Base-by-base conservation (phyloP, 2,797 vertebrate genomes). In the Lepilemur septentrionalis region DNA sequence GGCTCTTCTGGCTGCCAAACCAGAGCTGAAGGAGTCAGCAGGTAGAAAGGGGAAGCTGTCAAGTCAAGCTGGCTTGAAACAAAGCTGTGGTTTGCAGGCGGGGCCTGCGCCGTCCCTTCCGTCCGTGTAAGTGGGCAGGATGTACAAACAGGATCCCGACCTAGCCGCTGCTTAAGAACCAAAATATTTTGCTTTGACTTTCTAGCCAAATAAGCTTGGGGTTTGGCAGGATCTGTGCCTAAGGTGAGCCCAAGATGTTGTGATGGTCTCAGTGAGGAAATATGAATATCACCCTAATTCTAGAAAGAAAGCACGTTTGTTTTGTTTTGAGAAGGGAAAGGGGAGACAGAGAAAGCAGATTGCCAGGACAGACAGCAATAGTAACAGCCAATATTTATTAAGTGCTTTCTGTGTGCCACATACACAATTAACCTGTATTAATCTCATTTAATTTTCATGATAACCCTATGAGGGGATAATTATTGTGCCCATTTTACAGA, bases 11-110 rank as follows among this genome's bases (percentile, higher is more conserved):
- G 86, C 94, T 96, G 97, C 94, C 95, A 96, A 96, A 67, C 76
- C 73, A 84, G 93, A 86, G 93, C 91, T 80, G 76, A 80, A 94
- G 85, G 95, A 97, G 97, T 95, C 96, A 97, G 93, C 92, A 97
- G 96, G 96, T 95, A 93, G 63, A 97, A 97, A 32, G 88, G 79
- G 93, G 97, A 97, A 97, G 97, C 94, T 96, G 92, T 97, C 91
- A 55, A 91, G 91, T 96, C 88, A 95, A 93, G 86, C 28, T 76
- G 67, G 89, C 90, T 91, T 91, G 93, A 94, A 97, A 97, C 88
- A 97, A 78, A 96, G 91, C 3, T 97, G 97, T 73, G 97, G 97
- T 97, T 94, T 95, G 65, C 75, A 96, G 97, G 97, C 91, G 88
- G 92, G 67, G 91, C 81, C 88, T 89, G 48, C 38, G 23, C 88